Evolutionary conservation across 2,113 vertebrate genomes (phyloP), one percentile per base, ranked within the genome.

Genomic region (Dryoscopus gambensis): DNA sequence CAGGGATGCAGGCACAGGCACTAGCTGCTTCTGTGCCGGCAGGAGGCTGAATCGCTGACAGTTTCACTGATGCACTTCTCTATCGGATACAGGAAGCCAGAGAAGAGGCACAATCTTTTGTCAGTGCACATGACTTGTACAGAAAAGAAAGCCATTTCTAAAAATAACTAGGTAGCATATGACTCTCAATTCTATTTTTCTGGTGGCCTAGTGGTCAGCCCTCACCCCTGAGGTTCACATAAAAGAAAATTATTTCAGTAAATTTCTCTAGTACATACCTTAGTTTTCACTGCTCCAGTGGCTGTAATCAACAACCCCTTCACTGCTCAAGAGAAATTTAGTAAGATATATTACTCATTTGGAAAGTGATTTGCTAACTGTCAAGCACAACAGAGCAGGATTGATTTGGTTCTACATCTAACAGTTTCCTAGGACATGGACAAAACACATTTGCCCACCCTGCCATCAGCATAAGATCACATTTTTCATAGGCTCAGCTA

Each of bases 21-120:
- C 44, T 5, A 22, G 68, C 87, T 91, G 91, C 63, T 50, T 52
- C 90, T 82, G 63, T 11, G 23, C 82, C 65, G 88, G 63, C 75
- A 91, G 88, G 92, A 96, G 90, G 73, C 76, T 90, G 93, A 90
- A 86, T 76, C 10, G n/a, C 91, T 93, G 91, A 65, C 92, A 74
- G 85, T 30, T 62, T 73, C 85, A 84, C 79, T 50, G 59, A 88
- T 77, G 69, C 28, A 7, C 76, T 79, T 87, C 85, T 63, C 92
- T 59, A 8, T 67, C 0, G 0, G 59, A 52, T 73, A 55, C 1
- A 84, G 83, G 55, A 93, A 94, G 76, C 15, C 42, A 77, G 37
- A 74, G 42, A 42, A 77, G 64, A 70, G 35, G 50, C 55, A 91
- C 35, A 59, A 40, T 67, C 80, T 90, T 83, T 74, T 87, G 63